phyloP scores from a whole-genome alignment of 2,797 vertebrate species.

The Decapterus maruadsi region DNA sequence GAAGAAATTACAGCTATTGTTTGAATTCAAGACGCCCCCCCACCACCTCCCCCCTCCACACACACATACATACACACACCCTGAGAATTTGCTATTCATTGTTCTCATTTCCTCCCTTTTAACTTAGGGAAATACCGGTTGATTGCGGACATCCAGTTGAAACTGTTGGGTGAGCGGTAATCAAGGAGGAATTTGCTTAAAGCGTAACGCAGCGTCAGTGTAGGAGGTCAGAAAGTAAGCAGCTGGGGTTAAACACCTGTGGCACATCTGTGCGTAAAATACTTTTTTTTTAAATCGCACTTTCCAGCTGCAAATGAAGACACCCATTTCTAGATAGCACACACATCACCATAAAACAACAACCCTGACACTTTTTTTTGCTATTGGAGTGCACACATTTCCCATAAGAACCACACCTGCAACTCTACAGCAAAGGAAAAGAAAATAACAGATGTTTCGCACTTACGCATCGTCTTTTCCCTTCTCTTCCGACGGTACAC shows the following conservation, averaged over 20 bases:
- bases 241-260: neutral
- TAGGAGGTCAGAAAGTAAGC: neutral
- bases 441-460: neutral
- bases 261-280: conserved; percentile 45
- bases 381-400: neutral
- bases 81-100: conserved; percentile 59
- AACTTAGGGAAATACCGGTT: conserved; percentile 68
- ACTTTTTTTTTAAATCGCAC: neutral
- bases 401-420: conserved; percentile 2
- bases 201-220: neutral
- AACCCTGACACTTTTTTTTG: neutral
- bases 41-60: neutral
- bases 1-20: conserved; percentile 46
- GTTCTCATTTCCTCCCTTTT: conserved; percentile 81
- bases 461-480: conserved; percentile 84
- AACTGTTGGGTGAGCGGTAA: conserved; percentile 49
- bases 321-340: too few species aligned
- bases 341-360: neutral
- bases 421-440: neutral
- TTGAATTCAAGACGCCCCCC: conserved; percentile 20
- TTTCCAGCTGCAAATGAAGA: neutral
- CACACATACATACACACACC: neutral
- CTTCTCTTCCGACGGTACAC: conserved; percentile 73
- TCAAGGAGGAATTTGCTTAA: conserved; percentile 38
- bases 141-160: conserved; percentile 74